Evolutionary conservation across 2,888 invertebrate genomes (phyloP).

Genomic region (Heteromurus nitidus): DNA sequence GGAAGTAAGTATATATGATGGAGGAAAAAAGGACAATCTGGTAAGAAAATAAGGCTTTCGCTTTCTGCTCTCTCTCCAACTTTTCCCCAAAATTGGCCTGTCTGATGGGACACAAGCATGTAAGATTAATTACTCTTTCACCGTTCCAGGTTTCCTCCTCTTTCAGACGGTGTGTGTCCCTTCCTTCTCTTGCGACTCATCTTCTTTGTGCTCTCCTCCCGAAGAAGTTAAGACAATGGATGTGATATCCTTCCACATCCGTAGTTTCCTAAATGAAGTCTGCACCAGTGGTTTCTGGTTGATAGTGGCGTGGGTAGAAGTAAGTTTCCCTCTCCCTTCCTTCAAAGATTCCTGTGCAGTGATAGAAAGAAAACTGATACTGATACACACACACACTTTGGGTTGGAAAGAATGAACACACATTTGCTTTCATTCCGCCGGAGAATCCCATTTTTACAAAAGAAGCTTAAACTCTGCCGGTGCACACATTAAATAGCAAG

Average conservation of each 20-base stretch:
- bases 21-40: slow-evolving; percentile 2
- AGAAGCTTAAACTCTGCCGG: too few species aligned
- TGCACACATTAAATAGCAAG: too few species aligned
- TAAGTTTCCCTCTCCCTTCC: too few species aligned
- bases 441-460: too few species aligned
- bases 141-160: slow-evolving; percentile 55
- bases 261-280: slow-evolving; percentile 18
- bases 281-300: not conserved
- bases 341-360: too few species aligned
- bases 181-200: slow-evolving; percentile 22
- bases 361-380: too few species aligned
- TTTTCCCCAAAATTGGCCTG: slow-evolving; percentile 57
- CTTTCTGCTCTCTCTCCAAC: slow-evolving; percentile 26
- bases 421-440: too few species aligned
- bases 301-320: too few species aligned
- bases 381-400: too few species aligned
- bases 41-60: slow-evolving; percentile 7
- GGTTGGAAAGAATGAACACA: too few species aligned
- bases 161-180: slow-evolving; percentile 50
- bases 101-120: slow-evolving; percentile 58
- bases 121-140: slow-evolving; percentile 70
- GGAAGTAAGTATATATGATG: too few species aligned
- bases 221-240: slow-evolving; percentile 42
- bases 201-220: slow-evolving; percentile 6
- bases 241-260: slow-evolving; percentile 26